Conservation (phyloP, 2,113 vertebrate species). For the Hippolais icterina region DNA sequence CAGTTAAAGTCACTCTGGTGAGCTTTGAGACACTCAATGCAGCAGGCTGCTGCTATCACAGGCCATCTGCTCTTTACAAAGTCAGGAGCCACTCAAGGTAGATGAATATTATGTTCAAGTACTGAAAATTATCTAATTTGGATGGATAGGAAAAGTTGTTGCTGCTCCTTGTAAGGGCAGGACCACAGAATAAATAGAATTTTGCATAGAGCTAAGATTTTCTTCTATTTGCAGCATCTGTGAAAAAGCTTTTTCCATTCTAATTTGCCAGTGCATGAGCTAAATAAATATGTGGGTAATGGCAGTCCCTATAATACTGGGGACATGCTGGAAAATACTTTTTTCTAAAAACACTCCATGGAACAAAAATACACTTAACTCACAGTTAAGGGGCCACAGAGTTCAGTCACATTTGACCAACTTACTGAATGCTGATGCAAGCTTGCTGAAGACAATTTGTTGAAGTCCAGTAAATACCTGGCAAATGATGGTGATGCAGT, state of each 20-base stretch:
- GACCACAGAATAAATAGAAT: not conserved
- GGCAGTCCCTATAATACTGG: not conserved
- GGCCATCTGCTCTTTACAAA: not conserved
- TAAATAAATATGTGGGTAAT: not conserved
- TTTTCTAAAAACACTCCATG: not conserved
- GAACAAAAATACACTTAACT: not conserved
- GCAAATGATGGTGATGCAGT: not conserved
- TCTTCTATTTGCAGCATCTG: not conserved
- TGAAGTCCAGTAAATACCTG: not conserved
- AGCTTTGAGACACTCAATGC: not conserved
- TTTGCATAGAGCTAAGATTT: not conserved
- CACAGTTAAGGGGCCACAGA: not conserved
- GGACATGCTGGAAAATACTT: rapidly evolving
- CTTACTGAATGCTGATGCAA: not conserved
- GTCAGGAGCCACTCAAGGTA: not conserved
- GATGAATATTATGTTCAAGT: not conserved
- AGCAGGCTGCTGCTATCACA: not conserved
- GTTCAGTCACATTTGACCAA: not conserved
- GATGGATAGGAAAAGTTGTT: not conserved
- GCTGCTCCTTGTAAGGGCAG: not conserved
- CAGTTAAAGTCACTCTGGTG: not conserved
- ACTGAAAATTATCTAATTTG: not conserved
- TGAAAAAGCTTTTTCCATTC: constrained; percentile 11
- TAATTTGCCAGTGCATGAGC: not conserved
- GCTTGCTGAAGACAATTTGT: not conserved